Conservation (phyloP, 2,888 invertebrate species). For the Xestia c-nigrum region DNA sequence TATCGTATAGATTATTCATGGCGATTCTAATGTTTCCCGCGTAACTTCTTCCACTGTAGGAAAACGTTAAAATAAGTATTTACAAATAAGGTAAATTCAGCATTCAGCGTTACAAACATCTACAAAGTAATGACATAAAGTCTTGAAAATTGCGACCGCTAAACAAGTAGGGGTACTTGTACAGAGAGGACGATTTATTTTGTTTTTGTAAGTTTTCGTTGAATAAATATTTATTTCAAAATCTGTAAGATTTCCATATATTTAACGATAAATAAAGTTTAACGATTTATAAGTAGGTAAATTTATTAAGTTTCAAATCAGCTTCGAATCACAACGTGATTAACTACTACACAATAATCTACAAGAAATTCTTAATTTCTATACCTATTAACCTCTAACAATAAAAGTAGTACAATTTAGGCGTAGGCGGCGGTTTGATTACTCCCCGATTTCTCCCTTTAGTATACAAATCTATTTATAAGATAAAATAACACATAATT, state of each 20-base stretch:
- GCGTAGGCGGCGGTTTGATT: neutral
- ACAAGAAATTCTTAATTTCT: neutral
- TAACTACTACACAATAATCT: neutral
- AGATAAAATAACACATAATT: neutral
- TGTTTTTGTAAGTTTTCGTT: neutral
- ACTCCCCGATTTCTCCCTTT: neutral
- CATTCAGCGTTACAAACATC: conserved; percentile 2
- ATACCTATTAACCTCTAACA: neutral
- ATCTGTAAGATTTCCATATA: neutral
- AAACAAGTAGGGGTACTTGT: neutral
- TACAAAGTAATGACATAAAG: conserved; percentile 22
- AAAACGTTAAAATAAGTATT: neutral
- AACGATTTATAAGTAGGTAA: neutral
- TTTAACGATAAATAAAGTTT: neutral
- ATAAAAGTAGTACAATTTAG: conserved; percentile 8
- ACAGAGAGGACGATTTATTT: neutral
- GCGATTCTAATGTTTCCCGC: neutral
- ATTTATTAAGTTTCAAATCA: neutral
- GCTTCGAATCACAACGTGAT: neutral
- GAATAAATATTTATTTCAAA: neutral
- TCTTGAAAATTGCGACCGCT: conserved; percentile 12
- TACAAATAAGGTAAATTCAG: conserved; percentile 2
- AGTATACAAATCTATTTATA: neutral
- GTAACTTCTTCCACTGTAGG: neutral
- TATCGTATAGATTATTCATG: neutral